phyloP scores from a whole-genome alignment of 1,140 invertebrate species.

The Pogonomyrmex barbatus region DNA sequence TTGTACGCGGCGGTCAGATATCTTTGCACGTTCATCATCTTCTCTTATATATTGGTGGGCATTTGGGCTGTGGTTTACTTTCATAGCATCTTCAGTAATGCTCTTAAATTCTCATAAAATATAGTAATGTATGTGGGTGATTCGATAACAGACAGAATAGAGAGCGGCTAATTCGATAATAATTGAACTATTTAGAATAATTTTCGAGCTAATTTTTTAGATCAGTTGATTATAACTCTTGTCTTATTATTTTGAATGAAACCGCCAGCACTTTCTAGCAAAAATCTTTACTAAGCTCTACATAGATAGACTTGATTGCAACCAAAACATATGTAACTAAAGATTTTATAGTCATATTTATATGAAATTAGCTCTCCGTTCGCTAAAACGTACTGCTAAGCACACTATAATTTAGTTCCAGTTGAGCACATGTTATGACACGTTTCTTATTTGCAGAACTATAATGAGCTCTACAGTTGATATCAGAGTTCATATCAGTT shows the following conservation, averaged over 20 bases:
- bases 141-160: no score
- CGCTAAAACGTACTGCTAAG: background rate
- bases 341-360: background rate
- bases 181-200: background rate
- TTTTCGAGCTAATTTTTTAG: conserved; percentile 20
- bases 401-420: no score
- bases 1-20: background rate
- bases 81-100: conserved; percentile 22
- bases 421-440: no score
- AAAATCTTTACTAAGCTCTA: conserved; percentile 12
- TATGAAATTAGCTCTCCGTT: conserved; percentile 25
- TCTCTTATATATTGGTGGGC: no score
- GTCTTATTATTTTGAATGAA: conserved; percentile 28
- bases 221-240: conserved; percentile 26
- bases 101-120: no score
- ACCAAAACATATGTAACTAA: conserved; percentile 20
- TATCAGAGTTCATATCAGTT: no score
- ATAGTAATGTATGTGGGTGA: no score
- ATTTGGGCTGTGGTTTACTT: background rate
- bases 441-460: no score
- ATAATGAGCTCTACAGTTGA: no score
- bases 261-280: conserved; percentile 41
- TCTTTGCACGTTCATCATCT: background rate
- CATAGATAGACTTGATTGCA: conserved; percentile 16
- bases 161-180: no score